These are phyloP conservation scores for Spondyliosoma cantharus DNA, from an alignment of 2,797 vertebrate species.

Conservation along the genomic window DNA sequence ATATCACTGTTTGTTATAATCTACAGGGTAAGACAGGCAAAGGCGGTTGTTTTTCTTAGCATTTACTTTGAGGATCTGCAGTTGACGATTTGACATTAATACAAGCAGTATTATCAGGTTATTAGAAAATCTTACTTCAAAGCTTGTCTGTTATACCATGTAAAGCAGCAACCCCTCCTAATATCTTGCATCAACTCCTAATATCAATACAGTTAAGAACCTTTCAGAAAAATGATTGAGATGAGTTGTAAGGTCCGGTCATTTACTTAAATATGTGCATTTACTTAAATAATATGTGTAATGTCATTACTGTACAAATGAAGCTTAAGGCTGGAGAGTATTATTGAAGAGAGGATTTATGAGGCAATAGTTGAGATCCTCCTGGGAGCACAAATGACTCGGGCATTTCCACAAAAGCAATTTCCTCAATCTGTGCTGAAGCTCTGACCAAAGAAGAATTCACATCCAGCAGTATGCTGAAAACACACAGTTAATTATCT, in stretches of 20 bases:
- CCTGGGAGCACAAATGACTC: not conserved
- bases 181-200: not conserved
- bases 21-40: too few species aligned
- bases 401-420: not conserved
- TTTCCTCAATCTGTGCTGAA: not conserved
- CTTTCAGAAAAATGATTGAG: not conserved
- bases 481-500: not conserved
- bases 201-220: not conserved
- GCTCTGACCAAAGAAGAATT: not conserved
- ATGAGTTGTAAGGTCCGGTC: not conserved
- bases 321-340: not conserved
- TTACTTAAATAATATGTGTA: too few species aligned
- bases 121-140: not conserved
- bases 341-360: not conserved
- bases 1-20: too few species aligned
- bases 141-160: not conserved
- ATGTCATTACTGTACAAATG: not conserved
- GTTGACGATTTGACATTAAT: not conserved
- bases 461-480: not conserved
- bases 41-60: not conserved
- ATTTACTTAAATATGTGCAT: not conserved
- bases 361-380: not conserved
- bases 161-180: not conserved
- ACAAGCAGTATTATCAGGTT: not conserved
- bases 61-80: not conserved